Base-by-base conservation (phyloP, 2,797 vertebrate species). In the Furcifer pardalis region DNA sequence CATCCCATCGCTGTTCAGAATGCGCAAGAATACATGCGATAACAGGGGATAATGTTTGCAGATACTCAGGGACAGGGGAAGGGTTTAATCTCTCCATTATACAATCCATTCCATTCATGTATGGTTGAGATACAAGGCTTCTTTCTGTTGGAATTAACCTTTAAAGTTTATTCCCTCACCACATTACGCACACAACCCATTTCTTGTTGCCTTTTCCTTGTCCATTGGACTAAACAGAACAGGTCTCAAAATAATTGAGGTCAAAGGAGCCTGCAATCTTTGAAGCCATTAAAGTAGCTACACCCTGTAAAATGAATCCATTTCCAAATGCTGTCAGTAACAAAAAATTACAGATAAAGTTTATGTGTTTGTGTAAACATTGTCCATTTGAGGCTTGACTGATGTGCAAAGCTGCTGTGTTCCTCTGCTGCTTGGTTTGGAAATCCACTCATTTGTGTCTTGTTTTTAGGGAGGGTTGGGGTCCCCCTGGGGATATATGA, bases 231-330 rank as follows among this genome's bases (percentile, higher is more conserved):
- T 90, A 63, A 82, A 69, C 68, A 84, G 73, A 52, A 44, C 85
- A 77, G 35, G 84, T 77, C 0, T 0, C 78, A 71, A 86, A 46
- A 83, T 87, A 82, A 80, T 27, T 84, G 76, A 89, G 84, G 89
- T 63, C 86, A 84, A 86, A 56, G 89, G 84, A 74, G 75, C 60
- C 0, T 0, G 56, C 1, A 0, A 66, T 84, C 79, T 87, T 74
- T 32, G 59, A 81, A 77, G 82, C 74, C 74, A 40, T 60, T 84
- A 74, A 87, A 79, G 60, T 37, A 66, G 81, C n/a, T 44, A 27
- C 0, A n/a, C 72, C 5, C 68, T 49, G 79, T 85, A 77, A 87
- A 89, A 73, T 81, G 84, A 92, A 88, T 83, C 83, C 85, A 68
- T 71, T 89, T 52, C 76, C 44, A 83, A 83, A 19, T 60, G 80